A percentile compares a stretch with the other conserved stretches of the same genome.
Conservation (phyloP, 2,888 invertebrate genomes). For the Phaonia tiefii region DNA sequence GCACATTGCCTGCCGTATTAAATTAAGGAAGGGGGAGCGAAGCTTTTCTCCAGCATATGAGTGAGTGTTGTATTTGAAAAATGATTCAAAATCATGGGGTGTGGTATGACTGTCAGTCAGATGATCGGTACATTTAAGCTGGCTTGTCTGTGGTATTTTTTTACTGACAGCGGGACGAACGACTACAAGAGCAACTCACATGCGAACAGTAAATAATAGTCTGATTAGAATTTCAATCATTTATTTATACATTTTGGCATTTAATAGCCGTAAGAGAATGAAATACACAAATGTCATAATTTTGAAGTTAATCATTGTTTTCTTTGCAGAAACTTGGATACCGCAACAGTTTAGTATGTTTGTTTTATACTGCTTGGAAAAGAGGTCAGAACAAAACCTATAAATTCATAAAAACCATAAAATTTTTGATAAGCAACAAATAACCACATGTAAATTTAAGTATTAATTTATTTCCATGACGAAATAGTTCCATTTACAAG, state of each 20-base stretch:
- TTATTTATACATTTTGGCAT: conserved; percentile 3
- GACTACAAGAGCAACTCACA: too few relatives aligned
- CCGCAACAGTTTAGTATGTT: too few relatives aligned
- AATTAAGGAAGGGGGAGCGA: conserved; percentile 5
- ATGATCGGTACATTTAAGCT: conserved; percentile 23
- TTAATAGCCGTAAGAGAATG: not conserved
- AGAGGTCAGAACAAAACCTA: too few relatives aligned
- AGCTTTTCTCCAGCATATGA: not conserved
- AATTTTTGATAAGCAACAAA: too few relatives aligned
- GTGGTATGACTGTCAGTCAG: not conserved
- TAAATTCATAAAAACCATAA: too few relatives aligned
- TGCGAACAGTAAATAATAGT: conserved; percentile 14
- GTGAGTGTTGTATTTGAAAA: conserved; percentile 24
- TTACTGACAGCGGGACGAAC: not conserved
- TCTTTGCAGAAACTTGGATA: not conserved
- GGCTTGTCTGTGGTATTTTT: not conserved
- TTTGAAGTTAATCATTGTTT: not conserved
- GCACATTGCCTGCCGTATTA: conserved; percentile 29
- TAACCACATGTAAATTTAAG: too few relatives aligned
- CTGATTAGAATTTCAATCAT: conserved; percentile 10
- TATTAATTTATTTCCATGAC: too few relatives aligned
- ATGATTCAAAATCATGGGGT: conserved; percentile 16
- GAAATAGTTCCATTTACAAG: too few relatives aligned
- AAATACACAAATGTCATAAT: conserved; percentile 6
- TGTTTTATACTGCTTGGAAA: too few relatives aligned